Base-by-base conservation (phyloP, 2,888 invertebrate genomes). In the Apeira syringaria region DNA sequence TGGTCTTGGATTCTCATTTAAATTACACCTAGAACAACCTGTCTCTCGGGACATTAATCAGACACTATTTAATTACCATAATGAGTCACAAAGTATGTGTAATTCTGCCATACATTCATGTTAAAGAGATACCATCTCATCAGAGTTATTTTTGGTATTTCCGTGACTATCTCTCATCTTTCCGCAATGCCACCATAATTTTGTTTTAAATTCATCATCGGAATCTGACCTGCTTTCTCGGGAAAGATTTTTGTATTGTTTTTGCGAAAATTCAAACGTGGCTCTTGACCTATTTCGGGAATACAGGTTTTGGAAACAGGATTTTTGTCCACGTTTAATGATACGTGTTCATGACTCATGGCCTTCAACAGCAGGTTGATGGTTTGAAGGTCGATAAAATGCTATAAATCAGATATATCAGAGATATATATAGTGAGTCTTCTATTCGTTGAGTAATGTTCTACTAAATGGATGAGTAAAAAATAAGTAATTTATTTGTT, bases 121-220 rank as follows among this genome's bases (percentile, higher is more conserved):
- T 37, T 47, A 33, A 22, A 29, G n/a, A 42, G 49, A 54, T 50
- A 47, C 20, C 27, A 54, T 51, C 54, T 50, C 28, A 24, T 29
- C 30, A 28, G n/a, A 5, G 3, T 35, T 33, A 43, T 50, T 43
- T 36, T 31, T 35, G 45, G 51, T 46, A 50, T 52, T 55, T 55
- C 54, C 54, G 51, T 36, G 45, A 49, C 20, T 38, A 44, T 49
- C 41, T 27, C 29, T 37, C 48, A 50, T 53, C 35, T 53, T 36
- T 45, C 47, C 28, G 15, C 27, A 7, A 12, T 47, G 40, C 41
- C 36, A 46, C 39, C 27, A 48, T 49, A 41, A 56, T 53, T 53
- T 56, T 50, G 34, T 48, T 46, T 45, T 29, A 26, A 49, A 53
- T 51, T 47, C 47, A 49, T 56, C 53, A 53, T 53, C 38, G 2